Evolutionary conservation across 2,888 invertebrate species (phyloP).

Genomic region (Cheilosia impressa): DNA sequence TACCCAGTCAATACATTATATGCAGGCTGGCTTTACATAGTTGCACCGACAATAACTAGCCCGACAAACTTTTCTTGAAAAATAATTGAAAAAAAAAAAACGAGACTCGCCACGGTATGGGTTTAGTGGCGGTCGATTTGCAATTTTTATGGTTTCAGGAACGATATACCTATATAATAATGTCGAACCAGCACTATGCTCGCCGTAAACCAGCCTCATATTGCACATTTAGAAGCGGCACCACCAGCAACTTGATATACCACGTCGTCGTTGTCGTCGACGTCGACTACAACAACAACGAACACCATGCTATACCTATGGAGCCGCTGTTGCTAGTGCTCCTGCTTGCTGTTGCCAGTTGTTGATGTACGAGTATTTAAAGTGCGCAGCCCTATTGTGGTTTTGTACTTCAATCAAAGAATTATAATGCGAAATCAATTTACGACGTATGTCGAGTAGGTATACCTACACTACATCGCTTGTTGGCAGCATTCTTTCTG

Average conservation of each 20-base stretch:
- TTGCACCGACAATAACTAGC: slow-evolving; percentile 58
- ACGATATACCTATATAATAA: slow-evolving; percentile 74
- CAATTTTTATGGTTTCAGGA: slow-evolving; percentile 82
- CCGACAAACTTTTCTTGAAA: slow-evolving; percentile 59
- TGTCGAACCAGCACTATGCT: slow-evolving; percentile 69
- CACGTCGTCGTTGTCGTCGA: slow-evolving; percentile 32
- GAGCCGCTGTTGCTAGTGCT: slow-evolving; percentile 3
- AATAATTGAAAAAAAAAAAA: slow-evolving; percentile 55
- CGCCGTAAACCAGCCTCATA: slow-evolving; percentile 62
- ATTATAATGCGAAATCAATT: slow-evolving; percentile 75
- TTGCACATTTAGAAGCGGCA: slow-evolving; percentile 67
- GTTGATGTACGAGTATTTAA: slow-evolving; percentile 57
- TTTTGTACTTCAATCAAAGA: slow-evolving; percentile 73
- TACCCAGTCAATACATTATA: slow-evolving; percentile 35
- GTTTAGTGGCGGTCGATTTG: slow-evolving; percentile 80
- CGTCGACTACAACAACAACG: slow-evolving; percentile 19
- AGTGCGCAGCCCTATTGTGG: slow-evolving; percentile 73
- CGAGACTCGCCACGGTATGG: slow-evolving; percentile 75
- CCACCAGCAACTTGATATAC: slow-evolving; percentile 67
- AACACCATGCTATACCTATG: slow-evolving; percentile 1
- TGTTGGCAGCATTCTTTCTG: slow-evolving; percentile 52
- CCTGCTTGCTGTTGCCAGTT: slow-evolving; percentile 19
- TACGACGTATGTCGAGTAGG: slow-evolving; percentile 64
- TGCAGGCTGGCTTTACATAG: slow-evolving; percentile 31
- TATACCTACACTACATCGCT: slow-evolving; percentile 23